phyloP scores from a whole-genome alignment of 2,113 vertebrate genomes.

The Sisor rabdophorus region DNA sequence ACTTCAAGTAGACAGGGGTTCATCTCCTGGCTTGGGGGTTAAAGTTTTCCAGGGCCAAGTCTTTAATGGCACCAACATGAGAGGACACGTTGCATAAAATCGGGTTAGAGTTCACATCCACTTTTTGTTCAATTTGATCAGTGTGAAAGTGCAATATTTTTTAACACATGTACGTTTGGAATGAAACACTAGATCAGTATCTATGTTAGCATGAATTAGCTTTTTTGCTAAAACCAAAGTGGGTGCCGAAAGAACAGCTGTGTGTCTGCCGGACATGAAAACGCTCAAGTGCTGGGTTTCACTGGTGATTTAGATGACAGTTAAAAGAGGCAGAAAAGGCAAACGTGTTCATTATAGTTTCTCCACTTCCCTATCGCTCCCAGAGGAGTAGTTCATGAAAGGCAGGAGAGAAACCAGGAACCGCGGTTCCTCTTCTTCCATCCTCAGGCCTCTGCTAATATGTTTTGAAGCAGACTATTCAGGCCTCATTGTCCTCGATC shows the following conservation, averaged over 20 bases:
- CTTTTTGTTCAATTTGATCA: neutral
- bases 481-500: constrained; percentile 63
- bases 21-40: neutral
- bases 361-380: constrained; percentile 70
- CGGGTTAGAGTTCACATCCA: neutral
- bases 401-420: constrained; percentile 64
- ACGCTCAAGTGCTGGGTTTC: constrained; percentile 53
- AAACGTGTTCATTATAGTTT: constrained; percentile 74
- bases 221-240: constrained; percentile 30
- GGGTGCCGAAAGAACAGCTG: constrained; percentile 61
- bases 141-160: neutral
- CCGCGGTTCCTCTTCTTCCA: constrained; percentile 54
- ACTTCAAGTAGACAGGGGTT: neutral
- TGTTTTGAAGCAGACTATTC: constrained; percentile 53
- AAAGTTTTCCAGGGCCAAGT: neutral
- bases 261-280: constrained; percentile 45
- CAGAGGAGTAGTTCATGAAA: constrained; percentile 62
- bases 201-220: constrained; percentile 24
- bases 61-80: neutral
- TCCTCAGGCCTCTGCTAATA: too few species aligned
- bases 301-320: constrained; percentile 71
- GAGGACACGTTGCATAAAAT: neutral
- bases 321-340: constrained; percentile 62
- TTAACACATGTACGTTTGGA: constrained; percentile 11
- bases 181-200: constrained; percentile 18